phyloP scores from a whole-genome alignment of 2,113 vertebrate genomes.

The Ploceus nigricollis region DNA sequence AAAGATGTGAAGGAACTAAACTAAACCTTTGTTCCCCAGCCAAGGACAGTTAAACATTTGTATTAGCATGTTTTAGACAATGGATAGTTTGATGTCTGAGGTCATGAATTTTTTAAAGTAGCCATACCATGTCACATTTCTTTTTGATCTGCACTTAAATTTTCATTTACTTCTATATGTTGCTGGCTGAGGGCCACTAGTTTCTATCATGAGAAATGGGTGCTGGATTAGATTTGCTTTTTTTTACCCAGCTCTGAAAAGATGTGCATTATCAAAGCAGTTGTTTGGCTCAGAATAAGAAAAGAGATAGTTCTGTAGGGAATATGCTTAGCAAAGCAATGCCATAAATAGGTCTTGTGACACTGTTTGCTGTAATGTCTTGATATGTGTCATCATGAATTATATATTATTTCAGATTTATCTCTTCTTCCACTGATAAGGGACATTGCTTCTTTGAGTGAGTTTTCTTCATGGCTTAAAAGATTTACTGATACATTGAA shows the following conservation, averaged over 20 bases:
- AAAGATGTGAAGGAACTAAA: not conserved
- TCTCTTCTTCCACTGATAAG: conserved; percentile 67
- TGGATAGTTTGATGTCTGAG: conserved; percentile 23
- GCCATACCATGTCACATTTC: conserved; percentile 12
- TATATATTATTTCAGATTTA: conserved; percentile 78
- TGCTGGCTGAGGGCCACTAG: conserved; percentile 24
- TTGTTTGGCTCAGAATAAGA: conserved; percentile 63
- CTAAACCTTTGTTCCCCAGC: conserved; percentile 2
- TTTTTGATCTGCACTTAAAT: conserved; percentile 52
- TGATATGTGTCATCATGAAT: conserved; percentile 75
- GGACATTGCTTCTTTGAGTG: conserved; percentile 63
- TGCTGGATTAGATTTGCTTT: conserved; percentile 52
- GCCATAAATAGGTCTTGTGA: conserved; percentile 70
- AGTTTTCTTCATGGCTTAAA: conserved; percentile 69
- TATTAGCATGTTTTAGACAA: conserved; percentile 64
- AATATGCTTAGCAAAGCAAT: conserved; percentile 61
- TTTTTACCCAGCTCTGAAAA: not conserved
- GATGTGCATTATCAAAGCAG: conserved; percentile 53
- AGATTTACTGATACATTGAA: conserved; percentile 73
- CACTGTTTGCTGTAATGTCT: conserved; percentile 69
- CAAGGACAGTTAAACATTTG: conserved; percentile 53
- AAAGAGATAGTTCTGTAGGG: conserved; percentile 54
- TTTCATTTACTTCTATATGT: conserved; percentile 67
- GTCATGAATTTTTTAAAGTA: conserved; percentile 64
- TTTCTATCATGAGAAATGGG: conserved; percentile 59